Conservation (phyloP, 2,888 invertebrate species). For the Neoaliturus tenellus region DNA sequence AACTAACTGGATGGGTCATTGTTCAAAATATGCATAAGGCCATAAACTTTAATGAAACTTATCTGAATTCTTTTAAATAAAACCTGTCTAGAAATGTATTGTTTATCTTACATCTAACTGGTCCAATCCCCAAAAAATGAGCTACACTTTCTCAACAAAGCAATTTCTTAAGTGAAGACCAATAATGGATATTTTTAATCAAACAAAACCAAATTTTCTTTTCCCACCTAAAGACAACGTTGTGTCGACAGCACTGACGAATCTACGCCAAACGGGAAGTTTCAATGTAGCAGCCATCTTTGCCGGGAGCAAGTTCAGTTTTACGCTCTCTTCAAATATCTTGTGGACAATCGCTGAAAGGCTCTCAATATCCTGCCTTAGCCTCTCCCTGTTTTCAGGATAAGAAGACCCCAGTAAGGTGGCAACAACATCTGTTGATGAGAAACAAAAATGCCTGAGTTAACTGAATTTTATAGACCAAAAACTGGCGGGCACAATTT, state of each 20-base stretch:
- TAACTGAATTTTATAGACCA: background rate
- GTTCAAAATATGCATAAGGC: too few relatives aligned
- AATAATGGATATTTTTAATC: too few relatives aligned
- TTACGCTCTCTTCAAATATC: conserved; percentile 84
- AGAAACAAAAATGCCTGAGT: background rate
- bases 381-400: conserved; percentile 65
- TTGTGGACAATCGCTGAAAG: conserved; percentile 81
- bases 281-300: conserved; percentile 78
- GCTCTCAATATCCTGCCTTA: conserved; percentile 74
- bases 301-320: conserved; percentile 82
- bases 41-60: too few relatives aligned
- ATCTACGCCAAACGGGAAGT: conserved; percentile 83
- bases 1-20: too few relatives aligned
- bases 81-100: too few relatives aligned
- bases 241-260: conserved; percentile 80
- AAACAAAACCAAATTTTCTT: too few relatives aligned
- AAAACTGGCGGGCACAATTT: too few relatives aligned
- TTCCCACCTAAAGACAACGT: conserved; percentile 77
- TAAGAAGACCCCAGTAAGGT: conserved; percentile 74
- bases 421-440: conserved; percentile 75
- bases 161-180: too few relatives aligned
- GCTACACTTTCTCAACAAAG: too few relatives aligned
- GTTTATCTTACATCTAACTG: too few relatives aligned
- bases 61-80: too few relatives aligned
- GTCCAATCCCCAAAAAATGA: too few relatives aligned